phyloP scores from a whole-genome alignment of 2,113 vertebrate species.

The Pimephales promelas region DNA sequence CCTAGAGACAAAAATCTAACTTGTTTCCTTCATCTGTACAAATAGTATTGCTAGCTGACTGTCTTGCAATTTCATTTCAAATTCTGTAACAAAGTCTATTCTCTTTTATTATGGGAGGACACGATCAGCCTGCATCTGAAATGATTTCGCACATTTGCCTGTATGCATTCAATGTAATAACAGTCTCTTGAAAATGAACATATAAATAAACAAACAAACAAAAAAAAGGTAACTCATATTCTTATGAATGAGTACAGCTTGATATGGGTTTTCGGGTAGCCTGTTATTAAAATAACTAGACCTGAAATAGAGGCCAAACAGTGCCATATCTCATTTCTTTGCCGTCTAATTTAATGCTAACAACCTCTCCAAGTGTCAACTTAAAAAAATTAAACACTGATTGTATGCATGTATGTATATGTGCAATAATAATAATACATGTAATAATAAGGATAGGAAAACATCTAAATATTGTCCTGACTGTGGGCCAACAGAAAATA shows the following conservation, averaged over 20 bases:
- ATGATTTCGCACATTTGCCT: conserved; percentile 1
- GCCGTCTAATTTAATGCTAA: conserved; percentile 1
- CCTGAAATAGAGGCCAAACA: conserved; percentile 4
- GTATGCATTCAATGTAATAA: conserved; percentile 5
- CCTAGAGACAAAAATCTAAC: neutral
- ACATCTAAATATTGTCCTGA: neutral
- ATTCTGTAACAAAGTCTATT: conserved; percentile 8
- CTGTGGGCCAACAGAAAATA: neutral
- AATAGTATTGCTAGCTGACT: conserved; percentile 12
- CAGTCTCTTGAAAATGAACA: conserved; percentile 26
- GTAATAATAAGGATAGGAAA: neutral
- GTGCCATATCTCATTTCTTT: neutral
- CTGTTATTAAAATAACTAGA: conserved; percentile 12
- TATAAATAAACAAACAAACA: conserved; percentile 28
- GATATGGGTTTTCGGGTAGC: conserved; percentile 3
- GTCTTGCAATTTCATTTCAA: conserved; percentile 28
- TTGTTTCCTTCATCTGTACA: conserved; percentile 3
- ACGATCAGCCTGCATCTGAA: conserved; percentile 14
- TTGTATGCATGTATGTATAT: no score
- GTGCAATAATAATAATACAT: no score
- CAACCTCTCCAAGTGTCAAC: neutral
- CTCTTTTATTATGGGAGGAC: neutral
- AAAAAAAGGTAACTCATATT: conserved; percentile 26
- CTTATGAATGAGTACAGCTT: neutral
- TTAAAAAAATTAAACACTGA: neutral